Evolutionary conservation across 2,113 vertebrate species (phyloP).

Genomic region (Arenaria interpres): DNA sequence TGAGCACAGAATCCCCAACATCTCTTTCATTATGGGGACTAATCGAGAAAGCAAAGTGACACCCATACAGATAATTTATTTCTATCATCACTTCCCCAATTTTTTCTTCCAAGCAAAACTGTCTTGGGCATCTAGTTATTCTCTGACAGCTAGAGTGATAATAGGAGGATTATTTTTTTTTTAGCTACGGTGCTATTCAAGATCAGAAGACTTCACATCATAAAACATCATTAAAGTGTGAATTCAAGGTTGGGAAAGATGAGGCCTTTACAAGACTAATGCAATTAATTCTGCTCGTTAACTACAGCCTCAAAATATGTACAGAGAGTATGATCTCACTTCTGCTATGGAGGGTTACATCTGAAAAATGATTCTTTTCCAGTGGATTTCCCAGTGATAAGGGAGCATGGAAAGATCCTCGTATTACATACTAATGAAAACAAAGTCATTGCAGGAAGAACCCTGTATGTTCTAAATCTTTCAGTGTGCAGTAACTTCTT

Average conservation of each 20-base stretch:
- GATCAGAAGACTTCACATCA: conserved; percentile 55
- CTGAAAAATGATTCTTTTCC: not conserved
- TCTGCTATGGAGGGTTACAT: not conserved
- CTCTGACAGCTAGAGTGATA: conserved; percentile 18
- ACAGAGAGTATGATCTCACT: not conserved
- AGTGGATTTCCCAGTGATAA: conserved; percentile 8
- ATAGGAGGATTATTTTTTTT: not conserved
- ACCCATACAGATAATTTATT: not conserved
- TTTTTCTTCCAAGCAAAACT: not conserved
- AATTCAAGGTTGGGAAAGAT: conserved; percentile 51
- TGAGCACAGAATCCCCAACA: not conserved
- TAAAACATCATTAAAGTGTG: conserved; percentile 45
- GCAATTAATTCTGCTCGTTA: conserved; percentile 63
- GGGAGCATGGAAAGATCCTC: not conserved
- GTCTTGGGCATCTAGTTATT: not conserved
- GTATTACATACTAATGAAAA: not conserved
- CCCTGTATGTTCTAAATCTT: not conserved
- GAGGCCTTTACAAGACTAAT: conserved; percentile 44
- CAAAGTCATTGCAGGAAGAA: not conserved
- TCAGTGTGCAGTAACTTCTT: not conserved
- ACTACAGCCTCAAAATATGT: conserved; percentile 19
- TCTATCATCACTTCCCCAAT: not conserved
- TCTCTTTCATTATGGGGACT: not conserved
- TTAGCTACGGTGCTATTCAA: not conserved
- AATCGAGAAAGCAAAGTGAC: not conserved